Evolutionary conservation across 2,888 invertebrate species (phyloP), one percentile per base, ranked within the genome.

Genomic region (Acrocyrtus sp.): DNA sequence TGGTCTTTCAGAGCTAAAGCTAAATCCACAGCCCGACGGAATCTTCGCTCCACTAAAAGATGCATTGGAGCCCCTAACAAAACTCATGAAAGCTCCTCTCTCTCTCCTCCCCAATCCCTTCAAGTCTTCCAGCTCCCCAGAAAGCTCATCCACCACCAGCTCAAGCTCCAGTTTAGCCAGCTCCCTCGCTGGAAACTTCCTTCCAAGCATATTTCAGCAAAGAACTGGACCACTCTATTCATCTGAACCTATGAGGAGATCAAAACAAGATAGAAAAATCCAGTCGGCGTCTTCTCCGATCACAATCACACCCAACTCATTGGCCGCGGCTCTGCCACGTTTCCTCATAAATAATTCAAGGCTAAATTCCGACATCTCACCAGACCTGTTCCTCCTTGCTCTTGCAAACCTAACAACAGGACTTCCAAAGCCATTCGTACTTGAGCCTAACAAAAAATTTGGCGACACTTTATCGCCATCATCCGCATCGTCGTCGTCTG

Each of bases 371-470:
- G 39, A 57, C 0, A 47, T 57, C 5, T 26, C 47, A 2, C 56
- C 56, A 24, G 66, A 66, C 22, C 5, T 24, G 1, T 66, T 66
- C 45, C 5, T 66, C 5, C 39, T 47, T 6, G 56, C 66, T 0
- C 26, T 66, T 17, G 47, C 57, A 29, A 66, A 66, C 17, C 8
- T 48, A 1, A 48, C 66, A 6, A 39, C 22, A 15, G 66, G 48
- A 12, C 57, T 66, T n/a, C 66, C 66, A 2, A 66, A 66, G 51
- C 66, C 66, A 8, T 66, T 66, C 48, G 66, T 66, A 22, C 48
- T 66, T 15, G 27, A 57, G 21, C 66, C 66, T 12, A 57, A 29
- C 39, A 66, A 66, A 39, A 6, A 15, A 17, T 66, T 66, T 17
- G 15, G n/a, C 47, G 22, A 45, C n/a, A 4, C 34, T 53, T 6